A percentile compares a stretch with the other conserved stretches of the same genome.
Evolutionary conservation across 2,113 vertebrate species (phyloP).

Genomic region (Lagopus leucura): DNA sequence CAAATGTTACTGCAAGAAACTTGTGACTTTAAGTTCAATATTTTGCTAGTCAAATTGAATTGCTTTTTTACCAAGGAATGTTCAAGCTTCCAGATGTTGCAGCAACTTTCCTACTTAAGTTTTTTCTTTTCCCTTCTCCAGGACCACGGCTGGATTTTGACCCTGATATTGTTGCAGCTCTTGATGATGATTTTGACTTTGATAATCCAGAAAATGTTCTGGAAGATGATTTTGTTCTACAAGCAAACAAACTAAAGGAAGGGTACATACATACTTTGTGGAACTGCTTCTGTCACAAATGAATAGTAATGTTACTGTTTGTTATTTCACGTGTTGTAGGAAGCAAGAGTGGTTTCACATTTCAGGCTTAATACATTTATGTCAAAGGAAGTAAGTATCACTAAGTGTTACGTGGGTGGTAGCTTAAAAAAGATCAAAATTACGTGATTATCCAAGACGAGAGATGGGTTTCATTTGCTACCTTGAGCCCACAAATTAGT

Average conservation of each 20-base stretch:
- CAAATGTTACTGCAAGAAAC: neutral
- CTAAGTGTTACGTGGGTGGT: neutral
- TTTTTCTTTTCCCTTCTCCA: constrained; percentile 53
- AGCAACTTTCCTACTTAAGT: neutral
- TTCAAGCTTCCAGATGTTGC: neutral
- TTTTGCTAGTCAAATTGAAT: neutral
- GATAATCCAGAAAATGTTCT: constrained; percentile 92
- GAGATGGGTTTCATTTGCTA: neutral
- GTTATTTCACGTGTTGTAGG: neutral
- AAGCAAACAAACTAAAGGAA: constrained; percentile 80
- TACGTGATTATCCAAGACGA: neutral
- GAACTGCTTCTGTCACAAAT: neutral
- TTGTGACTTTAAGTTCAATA: neutral
- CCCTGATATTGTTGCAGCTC: constrained; percentile 94
- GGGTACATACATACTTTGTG: constrained; percentile 57
- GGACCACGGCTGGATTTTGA: constrained; percentile 95
- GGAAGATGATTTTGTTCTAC: constrained; percentile 93
- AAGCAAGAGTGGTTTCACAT: neutral
- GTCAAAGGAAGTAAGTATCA: neutral
- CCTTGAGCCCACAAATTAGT: neutral
- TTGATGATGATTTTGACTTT: constrained; percentile 97
- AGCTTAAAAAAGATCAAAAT: neutral
- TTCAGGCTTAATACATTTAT: neutral
- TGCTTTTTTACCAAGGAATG: neutral
- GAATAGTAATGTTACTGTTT: neutral